Base-by-base conservation (phyloP, 2,113 vertebrate genomes). In the Takifugu flavidus region DNA sequence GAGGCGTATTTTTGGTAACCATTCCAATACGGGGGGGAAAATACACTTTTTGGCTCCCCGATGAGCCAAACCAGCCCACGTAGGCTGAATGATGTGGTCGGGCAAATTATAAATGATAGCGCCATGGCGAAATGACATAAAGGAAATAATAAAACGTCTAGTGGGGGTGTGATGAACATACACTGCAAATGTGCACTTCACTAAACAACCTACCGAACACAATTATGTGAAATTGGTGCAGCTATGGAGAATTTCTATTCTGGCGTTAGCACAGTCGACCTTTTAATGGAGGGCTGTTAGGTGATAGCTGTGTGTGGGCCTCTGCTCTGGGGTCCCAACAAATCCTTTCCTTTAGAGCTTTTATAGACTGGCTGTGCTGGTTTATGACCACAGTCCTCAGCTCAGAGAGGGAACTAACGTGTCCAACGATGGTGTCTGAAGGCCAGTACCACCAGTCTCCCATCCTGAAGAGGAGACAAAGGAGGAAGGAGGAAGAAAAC, bases 51-150 rank as follows among this genome's bases (percentile, higher is more conserved):
- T 53, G 56, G 52, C 62, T 69, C 61, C 62, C 28, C 80, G 74
- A 86, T 81, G 75, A 82, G 82, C 59, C 72, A 87, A 77, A 86
- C 72, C 82, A 85, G 73, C 71, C 63, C 65, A 65, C 52, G 67
- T 64, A 77, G 66, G 77, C 71, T 70, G 70, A 54, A 79, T 80
- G 71, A 72, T 67, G 75, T 63, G 51, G 75, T 82, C 87, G 80
- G 63, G 82, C 59, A 84, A 85, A 89, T 92, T 87, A 89, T 77
- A 78, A 91, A 90, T 89, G 83, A 89, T 86, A 85, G 84, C 78
- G 56, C 54, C 57, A 73, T 70, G 11, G 68, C 83, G 78, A 88
- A 87, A 84, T 85, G 50, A 79, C 83, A 89, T 80, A 80, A 86
- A 89, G 75, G 70, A 89, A 85, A 89, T 91, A 89, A 87, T 84